Evolutionary conservation across 2,797 vertebrate species (phyloP).

Genomic region (Intellagama lesueurii): DNA sequence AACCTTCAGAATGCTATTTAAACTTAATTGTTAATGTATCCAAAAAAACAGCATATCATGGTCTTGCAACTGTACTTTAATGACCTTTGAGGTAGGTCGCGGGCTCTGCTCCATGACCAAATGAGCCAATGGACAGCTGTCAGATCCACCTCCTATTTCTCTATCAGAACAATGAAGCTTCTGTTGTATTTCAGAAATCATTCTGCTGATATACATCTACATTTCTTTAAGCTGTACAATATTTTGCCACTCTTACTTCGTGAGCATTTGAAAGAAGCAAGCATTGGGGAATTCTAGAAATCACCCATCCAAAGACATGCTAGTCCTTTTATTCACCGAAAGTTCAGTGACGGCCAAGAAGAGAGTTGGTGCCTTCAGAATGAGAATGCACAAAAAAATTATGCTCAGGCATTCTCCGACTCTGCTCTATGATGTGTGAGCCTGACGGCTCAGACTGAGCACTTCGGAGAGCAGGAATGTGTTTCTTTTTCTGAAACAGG

Average conservation of each 20-base stretch:
- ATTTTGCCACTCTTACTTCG: neutral
- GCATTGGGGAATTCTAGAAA: too few species aligned
- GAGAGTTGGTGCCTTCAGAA: neutral
- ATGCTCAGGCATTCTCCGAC: neutral
- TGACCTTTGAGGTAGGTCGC: neutral
- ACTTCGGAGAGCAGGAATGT: neutral
- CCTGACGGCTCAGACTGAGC: neutral
- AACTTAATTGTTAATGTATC: neutral
- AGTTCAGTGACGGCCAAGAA: neutral
- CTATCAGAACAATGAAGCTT: neutral
- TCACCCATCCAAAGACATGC: too few species aligned
- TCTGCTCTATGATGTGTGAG: too few species aligned
- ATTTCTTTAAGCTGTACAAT: neutral
- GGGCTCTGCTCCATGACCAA: too few species aligned
- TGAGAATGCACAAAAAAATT: neutral
- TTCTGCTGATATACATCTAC: neutral
- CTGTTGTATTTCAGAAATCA: neutral
- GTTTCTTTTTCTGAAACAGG: neutral
- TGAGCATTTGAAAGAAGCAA: neutral
- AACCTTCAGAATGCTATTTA: neutral
- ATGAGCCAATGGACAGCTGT: neutral
- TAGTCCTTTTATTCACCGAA: neutral
- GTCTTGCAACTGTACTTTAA: neutral
- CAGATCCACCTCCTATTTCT: rapidly evolving
- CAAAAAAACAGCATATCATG: neutral